Base-by-base conservation (phyloP, 2,113 vertebrate genomes). In the Tetraodon nigroviridis region DNA sequence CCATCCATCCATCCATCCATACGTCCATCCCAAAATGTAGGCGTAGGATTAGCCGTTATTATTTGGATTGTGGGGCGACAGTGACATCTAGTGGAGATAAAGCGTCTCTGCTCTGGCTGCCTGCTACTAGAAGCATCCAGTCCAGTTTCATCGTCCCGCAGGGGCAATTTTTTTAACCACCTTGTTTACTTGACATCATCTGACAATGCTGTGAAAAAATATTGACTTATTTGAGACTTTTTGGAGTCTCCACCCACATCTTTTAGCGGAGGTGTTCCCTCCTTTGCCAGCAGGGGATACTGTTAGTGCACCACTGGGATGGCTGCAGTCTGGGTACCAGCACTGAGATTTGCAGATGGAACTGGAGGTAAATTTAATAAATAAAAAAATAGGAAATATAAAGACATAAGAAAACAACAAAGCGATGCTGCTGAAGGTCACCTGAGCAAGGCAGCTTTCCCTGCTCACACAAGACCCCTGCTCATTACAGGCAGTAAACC, bases 231-330 rank as follows among this genome's bases (percentile, higher is more conserved):
- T 21, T 22, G 22, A 53, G 29, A 41, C 16, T 6, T 41, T 32
- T 56, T n/a, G 2, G 32, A 27, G 24, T 27, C 24, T 44, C 14
- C 4, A 19, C 42, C 54, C 49, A 32, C 55, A 7, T 60, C 20
- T 61, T 24, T 24, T 61, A 12, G 51, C 14, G 52, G 17, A 67
- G 21, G 6, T 40, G 55, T 84, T 72, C 76, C 72, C 41, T 60
- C 5, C 74, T 55, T 55, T 55, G 64, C 87, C 87, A 83, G 85
- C 78, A 87, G 85, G 81, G 82, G 83, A 54, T 73, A 77, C 59
- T 83, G 69, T 83, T 69, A 75, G 45, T 60, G 62, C 84, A 87
- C 68, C 67, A 61, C 60, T 79, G 22, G 46, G 29, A n/a, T 59
- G 22, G 29, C 29, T 63, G 59, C 48, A 48, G 7, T 18, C 24